Conservation (phyloP, 2,888 invertebrate species). For the Lycocerus yunnanus region DNA sequence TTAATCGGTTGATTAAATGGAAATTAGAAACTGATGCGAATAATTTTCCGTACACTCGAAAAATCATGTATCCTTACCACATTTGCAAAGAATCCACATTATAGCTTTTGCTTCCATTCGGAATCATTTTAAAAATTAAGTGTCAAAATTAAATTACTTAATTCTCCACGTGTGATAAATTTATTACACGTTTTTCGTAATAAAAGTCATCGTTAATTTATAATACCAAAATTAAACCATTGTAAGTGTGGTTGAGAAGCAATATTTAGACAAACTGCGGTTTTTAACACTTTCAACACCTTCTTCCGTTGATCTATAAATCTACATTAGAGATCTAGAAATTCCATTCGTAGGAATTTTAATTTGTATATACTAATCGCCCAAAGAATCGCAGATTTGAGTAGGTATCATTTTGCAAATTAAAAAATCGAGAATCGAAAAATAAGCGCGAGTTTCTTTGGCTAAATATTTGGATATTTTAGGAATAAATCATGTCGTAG, state of each 20-base stretch:
- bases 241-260: background rate
- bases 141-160: background rate
- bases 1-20: background rate
- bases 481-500: background rate
- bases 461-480: background rate
- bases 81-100: no score
- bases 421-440: no score
- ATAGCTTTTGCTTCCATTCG: no score
- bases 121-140: background rate
- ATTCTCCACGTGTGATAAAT: background rate
- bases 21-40: background rate
- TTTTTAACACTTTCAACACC: background rate
- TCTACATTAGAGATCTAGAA: background rate
- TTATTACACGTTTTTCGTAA: background rate
- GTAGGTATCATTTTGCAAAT: no score
- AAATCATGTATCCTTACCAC: background rate
- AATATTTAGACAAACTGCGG: background rate
- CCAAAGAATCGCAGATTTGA: background rate
- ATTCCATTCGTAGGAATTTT: background rate
- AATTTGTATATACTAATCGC: background rate
- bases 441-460: background rate
- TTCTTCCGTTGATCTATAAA: background rate
- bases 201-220: background rate
- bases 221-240: background rate
- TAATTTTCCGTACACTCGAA: background rate